Evolutionary conservation across 2,888 invertebrate species (phyloP).

Genomic region (Drosophila meridionalis): DNA sequence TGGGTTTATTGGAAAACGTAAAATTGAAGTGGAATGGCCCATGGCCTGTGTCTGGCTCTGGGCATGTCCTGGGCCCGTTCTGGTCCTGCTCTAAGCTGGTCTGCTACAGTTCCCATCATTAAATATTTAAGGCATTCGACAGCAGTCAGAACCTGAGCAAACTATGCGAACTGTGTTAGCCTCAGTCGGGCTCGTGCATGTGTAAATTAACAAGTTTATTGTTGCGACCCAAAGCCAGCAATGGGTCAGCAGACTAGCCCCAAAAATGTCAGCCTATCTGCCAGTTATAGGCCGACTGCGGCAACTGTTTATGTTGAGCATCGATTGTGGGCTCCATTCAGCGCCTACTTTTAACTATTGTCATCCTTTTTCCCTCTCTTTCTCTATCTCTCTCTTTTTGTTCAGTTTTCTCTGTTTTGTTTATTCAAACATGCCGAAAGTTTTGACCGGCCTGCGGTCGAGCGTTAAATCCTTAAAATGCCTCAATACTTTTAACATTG

Average conservation of each 20-base stretch:
- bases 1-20: slow-evolving; percentile 15
- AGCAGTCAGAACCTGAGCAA: slow-evolving; percentile 8
- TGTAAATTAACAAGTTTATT: slow-evolving; percentile 75
- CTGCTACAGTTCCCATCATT: slow-evolving; percentile 70
- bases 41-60: slow-evolving; percentile 19
- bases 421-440: slow-evolving; percentile 68
- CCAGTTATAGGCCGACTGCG: neutral
- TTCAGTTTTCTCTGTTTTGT: slow-evolving; percentile 38
- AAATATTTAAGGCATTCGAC: slow-evolving; percentile 65
- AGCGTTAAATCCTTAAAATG: slow-evolving; percentile 72
- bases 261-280: slow-evolving; percentile 20
- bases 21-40: slow-evolving; percentile 17
- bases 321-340: slow-evolving; percentile 31
- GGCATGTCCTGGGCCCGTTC: neutral
- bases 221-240: slow-evolving; percentile 49
- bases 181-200: slow-evolving; percentile 43
- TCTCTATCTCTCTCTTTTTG: neutral
- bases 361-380: neutral
- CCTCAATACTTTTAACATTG: slow-evolving; percentile 64
- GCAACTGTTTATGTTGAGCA: slow-evolving; percentile 41
- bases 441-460: slow-evolving; percentile 54
- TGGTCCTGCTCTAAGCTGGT: slow-evolving; percentile 9
- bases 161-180: slow-evolving; percentile 14
- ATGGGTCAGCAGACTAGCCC: slow-evolving; percentile 46
- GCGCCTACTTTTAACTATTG: slow-evolving; percentile 8